Base-by-base conservation (phyloP, 2,888 invertebrate genomes). In the Hirtodrosophila alboralis region DNA sequence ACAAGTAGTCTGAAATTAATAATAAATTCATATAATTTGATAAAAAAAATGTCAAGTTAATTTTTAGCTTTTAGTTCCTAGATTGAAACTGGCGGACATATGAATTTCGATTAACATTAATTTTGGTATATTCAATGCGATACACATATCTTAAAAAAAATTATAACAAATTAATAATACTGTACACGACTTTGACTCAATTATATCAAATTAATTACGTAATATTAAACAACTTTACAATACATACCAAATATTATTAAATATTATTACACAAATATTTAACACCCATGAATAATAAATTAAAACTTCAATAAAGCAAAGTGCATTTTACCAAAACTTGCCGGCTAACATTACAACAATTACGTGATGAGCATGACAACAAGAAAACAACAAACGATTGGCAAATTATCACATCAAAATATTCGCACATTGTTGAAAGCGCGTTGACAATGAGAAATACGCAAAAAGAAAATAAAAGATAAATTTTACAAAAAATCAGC, bases 351-450 rank as follows among this genome's bases (percentile, higher is more conserved):
- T 60, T 63, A 21, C 27, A 72, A 43, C 71, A 70, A 66, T 79
- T 75, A 73, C 75, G 66, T 75, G 68, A 66, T 67, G 33, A 31
- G 59, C 66, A 68, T 74, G 71, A 70, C 77, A 58, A 23, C 51
- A 53, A 57, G 16, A 51, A 59, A 52, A 38, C 33, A 41, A 37
- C 37, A 43, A 56, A 54, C 52, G 67, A 61, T 62, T 60, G 41
- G 27, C 65, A 59, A 83, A 85, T 80, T 84, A 84, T 85, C 85
- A 68, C 74, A 80, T 56, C 47, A 60, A 73, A 71, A 61, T 62
- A 69, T 72, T 86, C 63, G 69, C 84, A 79, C 69, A 80, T 72
- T 65, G 84, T 72, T 74, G 81, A 77, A 70, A 53, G 51, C 62
- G 63, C 72, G 73, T 84, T 78, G 84, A 86, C 86, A 83, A 69